These are phyloP conservation scores for Trididemnum miniatum DNA, from an alignment of 23 tunicate genomes.

Conservation along the genomic window DNA sequence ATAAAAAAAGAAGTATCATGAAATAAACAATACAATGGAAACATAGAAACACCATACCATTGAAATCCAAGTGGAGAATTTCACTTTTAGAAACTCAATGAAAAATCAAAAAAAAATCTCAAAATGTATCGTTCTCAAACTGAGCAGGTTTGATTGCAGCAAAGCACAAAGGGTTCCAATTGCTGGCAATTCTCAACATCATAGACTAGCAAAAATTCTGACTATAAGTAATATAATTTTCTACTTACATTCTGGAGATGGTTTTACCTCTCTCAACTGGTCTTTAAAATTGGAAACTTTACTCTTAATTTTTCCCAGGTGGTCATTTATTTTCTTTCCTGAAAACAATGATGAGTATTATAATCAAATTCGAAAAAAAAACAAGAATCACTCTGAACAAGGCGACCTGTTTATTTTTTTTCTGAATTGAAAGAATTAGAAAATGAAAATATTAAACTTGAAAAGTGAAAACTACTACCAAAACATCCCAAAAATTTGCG, in stretches of 20 bases:
- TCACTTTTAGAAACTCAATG: no score
- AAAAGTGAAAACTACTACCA: neutral
- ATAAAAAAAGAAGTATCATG: no score
- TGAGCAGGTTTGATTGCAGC: no score
- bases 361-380: neutral
- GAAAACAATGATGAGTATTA: neutral
- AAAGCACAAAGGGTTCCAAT: no score
- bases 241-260: conserved; percentile 82
- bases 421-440: neutral
- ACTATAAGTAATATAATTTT: no score
- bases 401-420: no score
- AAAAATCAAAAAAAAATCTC: no score
- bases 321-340: conserved; percentile 67
- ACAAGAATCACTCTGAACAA: neutral
- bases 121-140: neutral
- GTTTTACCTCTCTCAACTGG: conserved; percentile 54
- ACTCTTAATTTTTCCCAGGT: conserved; percentile 49
- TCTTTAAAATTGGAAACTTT: conserved; percentile 50
- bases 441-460: neutral
- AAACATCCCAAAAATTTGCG: no score
- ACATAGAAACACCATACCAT: no score
- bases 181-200: no score
- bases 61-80: no score
- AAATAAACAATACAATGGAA: no score
- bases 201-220: neutral